These are phyloP conservation scores for Eubucco bourcierii DNA, from an alignment of 2,113 vertebrate species.

Conservation along the genomic window DNA sequence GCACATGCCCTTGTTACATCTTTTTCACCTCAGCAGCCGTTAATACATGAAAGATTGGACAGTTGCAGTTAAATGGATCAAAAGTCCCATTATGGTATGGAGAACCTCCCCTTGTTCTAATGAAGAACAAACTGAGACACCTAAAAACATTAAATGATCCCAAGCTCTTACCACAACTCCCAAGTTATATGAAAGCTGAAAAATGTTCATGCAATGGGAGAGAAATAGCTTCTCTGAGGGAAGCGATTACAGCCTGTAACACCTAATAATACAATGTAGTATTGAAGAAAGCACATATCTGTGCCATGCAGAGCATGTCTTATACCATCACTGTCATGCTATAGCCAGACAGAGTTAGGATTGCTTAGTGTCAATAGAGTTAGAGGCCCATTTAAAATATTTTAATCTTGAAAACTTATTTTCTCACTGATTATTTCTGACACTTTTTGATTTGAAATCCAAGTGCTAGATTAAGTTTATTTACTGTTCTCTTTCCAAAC, in stretches of 20 bases:
- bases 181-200: background rate
- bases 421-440: background rate
- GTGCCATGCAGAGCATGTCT: background rate
- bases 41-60: background rate
- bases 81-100: background rate
- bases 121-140: background rate
- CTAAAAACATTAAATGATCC: background rate
- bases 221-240: background rate
- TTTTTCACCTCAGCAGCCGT: background rate
- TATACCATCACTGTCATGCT: background rate
- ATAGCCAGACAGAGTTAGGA: background rate
- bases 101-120: background rate
- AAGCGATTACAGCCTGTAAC: background rate
- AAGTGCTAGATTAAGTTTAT: background rate
- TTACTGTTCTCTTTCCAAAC: background rate
- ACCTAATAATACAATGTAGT: too few relatives aligned
- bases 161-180: background rate
- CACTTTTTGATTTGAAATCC: background rate
- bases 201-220: background rate
- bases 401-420: background rate
- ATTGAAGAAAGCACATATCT: accelerated
- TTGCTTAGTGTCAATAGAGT: background rate
- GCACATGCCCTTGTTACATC: accelerated
- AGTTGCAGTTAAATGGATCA: background rate
- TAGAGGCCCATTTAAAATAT: background rate